Conservation (phyloP, 2,113 vertebrate species). For the Notechis scutatus region DNA sequence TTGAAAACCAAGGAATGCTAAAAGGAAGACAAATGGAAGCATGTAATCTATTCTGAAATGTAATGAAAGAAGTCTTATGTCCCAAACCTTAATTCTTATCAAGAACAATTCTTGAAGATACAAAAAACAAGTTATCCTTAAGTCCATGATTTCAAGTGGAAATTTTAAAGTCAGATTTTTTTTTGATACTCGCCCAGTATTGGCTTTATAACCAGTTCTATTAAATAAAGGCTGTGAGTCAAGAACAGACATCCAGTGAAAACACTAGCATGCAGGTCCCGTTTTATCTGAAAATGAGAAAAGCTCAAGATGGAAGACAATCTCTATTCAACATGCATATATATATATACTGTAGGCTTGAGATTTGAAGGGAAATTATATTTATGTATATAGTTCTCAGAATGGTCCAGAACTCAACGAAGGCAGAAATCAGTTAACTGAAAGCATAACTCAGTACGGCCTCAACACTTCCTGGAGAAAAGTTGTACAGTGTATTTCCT, state of each 20-base stretch:
- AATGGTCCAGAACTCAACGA: not conserved
- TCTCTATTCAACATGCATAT: not conserved
- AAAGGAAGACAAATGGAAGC: not conserved
- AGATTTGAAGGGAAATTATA: not conserved
- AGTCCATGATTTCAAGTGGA: not conserved
- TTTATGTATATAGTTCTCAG: not conserved
- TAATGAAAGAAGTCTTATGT: not conserved
- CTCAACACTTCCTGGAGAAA: not conserved
- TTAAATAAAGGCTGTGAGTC: not conserved
- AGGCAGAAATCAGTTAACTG: not conserved
- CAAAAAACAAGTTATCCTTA: not conserved
- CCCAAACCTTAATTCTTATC: not conserved
- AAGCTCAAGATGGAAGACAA: not conserved
- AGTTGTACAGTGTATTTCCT: not conserved
- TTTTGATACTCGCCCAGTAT: not conserved
- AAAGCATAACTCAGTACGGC: not conserved
- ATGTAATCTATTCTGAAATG: not conserved
- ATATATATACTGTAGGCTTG: not conserved
- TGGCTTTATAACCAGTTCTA: not conserved
- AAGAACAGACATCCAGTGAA: not conserved
- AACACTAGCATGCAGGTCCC: not conserved
- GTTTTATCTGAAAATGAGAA: not conserved
- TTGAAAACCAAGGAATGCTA: not conserved
- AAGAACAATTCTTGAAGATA: not conserved
- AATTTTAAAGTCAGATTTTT: not conserved